Conservation (phyloP, 2,113 vertebrate species). For the Rhagologus leucostigma region DNA sequence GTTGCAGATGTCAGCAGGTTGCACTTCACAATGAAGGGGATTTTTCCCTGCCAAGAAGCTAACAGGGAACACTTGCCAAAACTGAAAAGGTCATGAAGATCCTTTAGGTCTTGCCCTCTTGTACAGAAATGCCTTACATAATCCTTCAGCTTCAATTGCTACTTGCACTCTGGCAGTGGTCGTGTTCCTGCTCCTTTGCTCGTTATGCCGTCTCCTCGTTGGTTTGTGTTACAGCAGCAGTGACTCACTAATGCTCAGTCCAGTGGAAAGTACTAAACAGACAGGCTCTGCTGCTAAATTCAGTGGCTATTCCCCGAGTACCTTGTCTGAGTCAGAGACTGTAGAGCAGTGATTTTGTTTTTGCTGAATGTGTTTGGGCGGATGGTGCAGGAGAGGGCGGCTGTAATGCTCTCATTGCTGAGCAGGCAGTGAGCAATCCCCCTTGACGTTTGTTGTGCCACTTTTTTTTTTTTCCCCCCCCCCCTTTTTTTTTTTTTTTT, state of each 20-base stretch:
- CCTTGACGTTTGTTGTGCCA: neutral
- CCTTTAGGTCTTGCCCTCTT: neutral
- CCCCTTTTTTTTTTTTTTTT: neutral
- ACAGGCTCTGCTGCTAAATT: conserved; percentile 45
- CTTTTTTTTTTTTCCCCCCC: neutral
- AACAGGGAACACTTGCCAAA: neutral
- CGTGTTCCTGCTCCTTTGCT: neutral
- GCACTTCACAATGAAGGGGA: neutral
- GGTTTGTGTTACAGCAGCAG: conserved; percentile 9
- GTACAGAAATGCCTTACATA: neutral
- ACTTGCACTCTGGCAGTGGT: neutral
- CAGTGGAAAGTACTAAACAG: conserved; percentile 11
- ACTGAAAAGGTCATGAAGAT: neutral
- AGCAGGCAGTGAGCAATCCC: conserved; percentile 5
- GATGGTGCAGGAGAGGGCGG: neutral
- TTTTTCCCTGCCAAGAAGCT: neutral
- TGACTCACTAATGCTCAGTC: conserved; percentile 59
- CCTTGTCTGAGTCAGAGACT: conserved; percentile 39
- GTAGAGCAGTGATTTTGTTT: conserved; percentile 7
- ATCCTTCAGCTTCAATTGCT: neutral
- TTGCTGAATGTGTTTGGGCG: neutral
- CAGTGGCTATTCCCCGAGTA: neutral
- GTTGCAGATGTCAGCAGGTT: neutral
- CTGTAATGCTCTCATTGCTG: neutral
- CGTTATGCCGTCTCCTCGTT: neutral